A percentile compares a stretch with the other conserved stretches of the same genome.
These are phyloP conservation scores for Trichopoda pennipes DNA, from an alignment of 2,888 invertebrate species.

Conservation along the genomic window DNA sequence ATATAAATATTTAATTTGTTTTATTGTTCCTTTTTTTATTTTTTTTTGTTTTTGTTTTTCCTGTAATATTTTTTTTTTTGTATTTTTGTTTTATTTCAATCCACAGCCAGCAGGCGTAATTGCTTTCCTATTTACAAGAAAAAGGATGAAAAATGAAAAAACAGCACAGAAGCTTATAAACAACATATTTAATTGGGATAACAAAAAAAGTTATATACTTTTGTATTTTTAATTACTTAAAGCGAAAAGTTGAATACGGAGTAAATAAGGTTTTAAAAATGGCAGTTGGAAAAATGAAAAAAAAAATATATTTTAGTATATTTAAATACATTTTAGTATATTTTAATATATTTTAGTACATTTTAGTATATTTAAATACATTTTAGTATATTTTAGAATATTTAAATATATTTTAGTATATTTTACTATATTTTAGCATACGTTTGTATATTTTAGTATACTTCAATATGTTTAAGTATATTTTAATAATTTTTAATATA, in stretches of 20 bases:
- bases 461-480: too few relatives aligned
- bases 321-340: too few relatives aligned
- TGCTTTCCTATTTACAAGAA: constrained; percentile 53
- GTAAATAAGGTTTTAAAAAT: neutral
- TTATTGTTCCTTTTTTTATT: constrained; percentile 49
- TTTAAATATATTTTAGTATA: too few relatives aligned
- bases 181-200: constrained; percentile 28
- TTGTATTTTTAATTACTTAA: constrained; percentile 50
- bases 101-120: constrained; percentile 54
- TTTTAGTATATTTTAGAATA: too few relatives aligned
- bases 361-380: too few relatives aligned
- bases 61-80: neutral
- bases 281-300: neutral
- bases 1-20: constrained; percentile 67
- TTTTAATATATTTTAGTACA: too few relatives aligned
- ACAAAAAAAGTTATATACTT: constrained; percentile 15
- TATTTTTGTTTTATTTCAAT: constrained; percentile 19
- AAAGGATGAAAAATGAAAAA: constrained; percentile 20
- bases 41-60: constrained; percentile 5
- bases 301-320: too few relatives aligned
- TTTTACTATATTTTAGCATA: too few relatives aligned
- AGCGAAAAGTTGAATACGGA: constrained; percentile 32
- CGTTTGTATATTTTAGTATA: too few relatives aligned
- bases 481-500: too few relatives aligned
- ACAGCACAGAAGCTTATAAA: constrained; percentile 12